Evolutionary conservation across 64 coral and sea anemone species (phyloP), one percentile per base, ranked within the genome.

Genomic region (Pocillopora damicornis): DNA sequence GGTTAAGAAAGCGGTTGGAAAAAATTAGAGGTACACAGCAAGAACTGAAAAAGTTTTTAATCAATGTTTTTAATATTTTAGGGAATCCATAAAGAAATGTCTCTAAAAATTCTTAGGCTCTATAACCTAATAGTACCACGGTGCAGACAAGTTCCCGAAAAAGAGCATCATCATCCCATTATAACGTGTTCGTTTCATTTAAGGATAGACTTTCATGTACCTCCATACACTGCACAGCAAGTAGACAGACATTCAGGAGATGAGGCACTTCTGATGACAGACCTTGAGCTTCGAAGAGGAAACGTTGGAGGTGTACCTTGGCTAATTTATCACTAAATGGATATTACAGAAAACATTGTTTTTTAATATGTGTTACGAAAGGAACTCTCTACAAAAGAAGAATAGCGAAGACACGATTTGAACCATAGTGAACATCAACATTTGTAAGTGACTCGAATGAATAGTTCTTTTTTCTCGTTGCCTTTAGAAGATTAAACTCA

Each of bases 171-270:
- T 67, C 22, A 51, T 4, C 17, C 8, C 16, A 9, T 5, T 67
- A 18, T 67, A 15, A 66, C 15, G 16, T 16, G 16, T 22, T 18
- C 16, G 14, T 22, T n/a, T 67, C 1, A 67, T 3, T 1, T 18
- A 67, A 67, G 25, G 9, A 71, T 23, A 11, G 25, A 5, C 20
- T 71, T 23, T 23, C 10, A 71, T 10, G 67, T 75, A 90, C 90
- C 79, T 87, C 89, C 73, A 83, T 88, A 37, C 80, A 86, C 22
- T 72, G 80, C 25, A 92, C 94, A 60, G 61, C 71, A 25, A 95
- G 76, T 13, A 68, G n/a, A 22, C 82, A 86, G 78, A 89, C 90
- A 20, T 91, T 82, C 35, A 89, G 26, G 26, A 87, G 12, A 60
- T 86, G 76, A 68, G 88, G 65, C 72, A 25, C 69, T 22, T 89